These are phyloP conservation scores for Galago senegalensis DNA, from an alignment of 2,797 vertebrate species.

Conservation along the genomic window DNA sequence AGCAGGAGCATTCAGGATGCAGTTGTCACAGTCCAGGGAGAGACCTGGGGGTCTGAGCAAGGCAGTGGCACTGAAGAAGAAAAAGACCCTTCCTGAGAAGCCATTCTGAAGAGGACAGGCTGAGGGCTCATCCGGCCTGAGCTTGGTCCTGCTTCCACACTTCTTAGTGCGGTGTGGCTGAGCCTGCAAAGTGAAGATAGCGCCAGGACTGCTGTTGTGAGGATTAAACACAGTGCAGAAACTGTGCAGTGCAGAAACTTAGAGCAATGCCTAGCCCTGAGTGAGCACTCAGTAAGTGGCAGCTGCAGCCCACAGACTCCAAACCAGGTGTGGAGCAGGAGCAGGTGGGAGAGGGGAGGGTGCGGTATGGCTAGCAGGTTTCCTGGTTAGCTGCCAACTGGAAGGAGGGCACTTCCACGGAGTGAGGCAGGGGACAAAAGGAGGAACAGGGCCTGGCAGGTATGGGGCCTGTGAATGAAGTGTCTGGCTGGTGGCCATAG, in stretches of 20 bases:
- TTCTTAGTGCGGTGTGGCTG: neutral
- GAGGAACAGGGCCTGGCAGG: neutral
- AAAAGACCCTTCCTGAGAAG: neutral
- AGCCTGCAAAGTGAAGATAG: neutral
- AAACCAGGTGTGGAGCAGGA: neutral
- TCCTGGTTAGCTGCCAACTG: neutral
- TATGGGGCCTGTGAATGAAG: neutral
- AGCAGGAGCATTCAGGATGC: neutral
- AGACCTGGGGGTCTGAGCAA: rapidly evolving
- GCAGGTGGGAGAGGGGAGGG: neutral
- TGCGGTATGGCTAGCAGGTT: neutral
- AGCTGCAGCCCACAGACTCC: neutral
- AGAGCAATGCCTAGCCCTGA: neutral
- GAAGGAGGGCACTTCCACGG: neutral
- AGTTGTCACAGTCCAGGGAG: neutral
- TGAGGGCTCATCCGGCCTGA: neutral
- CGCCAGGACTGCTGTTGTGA: neutral
- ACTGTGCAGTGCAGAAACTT: no score
- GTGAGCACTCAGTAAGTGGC: no score
- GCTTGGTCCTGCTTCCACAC: neutral
- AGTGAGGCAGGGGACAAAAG: neutral
- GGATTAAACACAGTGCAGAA: neutral
- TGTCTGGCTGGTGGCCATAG: neutral
- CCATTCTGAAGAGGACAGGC: neutral
- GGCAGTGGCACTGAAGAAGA: no score